Percentiles rank a stretch among this genome's conserved stretches.
phyloP scores from a whole-genome alignment of 2,113 vertebrate genomes.

The Scomber scombrus region DNA sequence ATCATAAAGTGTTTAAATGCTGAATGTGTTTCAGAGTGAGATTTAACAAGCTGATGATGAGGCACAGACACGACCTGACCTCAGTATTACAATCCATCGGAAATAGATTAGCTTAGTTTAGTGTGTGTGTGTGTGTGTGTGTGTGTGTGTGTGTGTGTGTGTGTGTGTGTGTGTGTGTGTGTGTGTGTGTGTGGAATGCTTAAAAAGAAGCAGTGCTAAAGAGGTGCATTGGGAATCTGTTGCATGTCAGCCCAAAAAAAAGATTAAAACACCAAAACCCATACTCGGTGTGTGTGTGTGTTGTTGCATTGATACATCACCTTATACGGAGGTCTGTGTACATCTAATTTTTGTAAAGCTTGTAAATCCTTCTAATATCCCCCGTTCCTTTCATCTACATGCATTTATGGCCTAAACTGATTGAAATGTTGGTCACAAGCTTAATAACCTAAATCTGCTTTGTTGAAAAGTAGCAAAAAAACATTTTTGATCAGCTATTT shows the following conservation, averaged over 20 bases:
- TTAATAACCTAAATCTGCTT: neutral
- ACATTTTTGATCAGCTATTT: neutral
- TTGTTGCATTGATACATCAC: neutral
- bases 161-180: neutral
- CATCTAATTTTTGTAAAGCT: neutral
- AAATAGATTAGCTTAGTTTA: conserved; percentile 51
- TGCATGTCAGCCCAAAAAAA: conserved; percentile 6
- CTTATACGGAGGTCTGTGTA: neutral
- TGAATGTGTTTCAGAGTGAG: conserved; percentile 57
- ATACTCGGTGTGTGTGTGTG: neutral
- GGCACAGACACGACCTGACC: conserved; percentile 63
- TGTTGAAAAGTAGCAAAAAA: neutral
- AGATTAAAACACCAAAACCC: neutral
- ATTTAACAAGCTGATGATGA: conserved; percentile 73
- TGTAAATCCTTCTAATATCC: neutral
- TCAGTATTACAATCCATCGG: conserved; percentile 60
- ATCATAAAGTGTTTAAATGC: conserved; percentile 66
- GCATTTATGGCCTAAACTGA: neutral
- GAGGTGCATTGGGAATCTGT: neutral
- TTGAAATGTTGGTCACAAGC: neutral
- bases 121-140: conserved; percentile 1
- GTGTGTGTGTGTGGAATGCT: conserved; percentile 14
- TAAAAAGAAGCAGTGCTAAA: conserved; percentile 23
- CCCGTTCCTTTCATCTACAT: neutral
- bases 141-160: conserved; percentile 2